Evolutionary conservation across 2,888 invertebrate species (phyloP).

Genomic region (Shargacucullia verbasci): DNA sequence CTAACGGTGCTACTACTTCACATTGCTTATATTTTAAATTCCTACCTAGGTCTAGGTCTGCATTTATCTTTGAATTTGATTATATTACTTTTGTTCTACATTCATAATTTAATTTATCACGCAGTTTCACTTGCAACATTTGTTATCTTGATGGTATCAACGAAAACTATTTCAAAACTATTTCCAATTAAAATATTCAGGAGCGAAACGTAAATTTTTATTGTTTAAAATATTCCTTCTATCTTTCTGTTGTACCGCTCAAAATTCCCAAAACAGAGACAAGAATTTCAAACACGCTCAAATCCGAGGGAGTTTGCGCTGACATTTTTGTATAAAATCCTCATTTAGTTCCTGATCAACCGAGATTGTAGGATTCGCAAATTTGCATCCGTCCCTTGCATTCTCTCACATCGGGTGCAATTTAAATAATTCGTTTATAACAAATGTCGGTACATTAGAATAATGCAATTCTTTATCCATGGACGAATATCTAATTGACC

Average conservation of each 20-base stretch:
- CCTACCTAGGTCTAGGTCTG: slow-evolving; percentile 11
- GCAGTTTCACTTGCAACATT: slow-evolving; percentile 5
- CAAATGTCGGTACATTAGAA: slow-evolving; percentile 76
- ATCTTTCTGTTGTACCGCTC: slow-evolving; percentile 42
- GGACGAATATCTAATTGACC: slow-evolving; percentile 79
- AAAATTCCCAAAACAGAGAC: slow-evolving; percentile 57
- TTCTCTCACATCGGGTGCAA: slow-evolving; percentile 66
- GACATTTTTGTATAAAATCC: slow-evolving; percentile 84
- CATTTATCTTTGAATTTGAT: slow-evolving; percentile 9
- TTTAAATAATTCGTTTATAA: slow-evolving; percentile 84
- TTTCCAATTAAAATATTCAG: slow-evolving; percentile 38
- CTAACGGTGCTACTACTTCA: neutral
- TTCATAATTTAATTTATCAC: slow-evolving; percentile 16
- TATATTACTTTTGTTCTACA: slow-evolving; percentile 1
- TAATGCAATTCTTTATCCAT: slow-evolving; percentile 72
- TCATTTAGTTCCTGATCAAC: slow-evolving; percentile 81
- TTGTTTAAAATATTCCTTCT: slow-evolving; percentile 34
- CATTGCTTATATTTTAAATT: slow-evolving; percentile 9
- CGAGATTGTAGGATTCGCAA: slow-evolving; percentile 74
- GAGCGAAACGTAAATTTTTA: slow-evolving; percentile 15
- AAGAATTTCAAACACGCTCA: slow-evolving; percentile 59
- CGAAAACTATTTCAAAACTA: slow-evolving; percentile 22
- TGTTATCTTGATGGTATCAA: slow-evolving; percentile 10
- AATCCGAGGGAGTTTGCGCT: slow-evolving; percentile 67
- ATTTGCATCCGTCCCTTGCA: slow-evolving; percentile 79